Percentiles rank a stretch among this genome's conserved stretches.
Conservation (phyloP, 1,140 invertebrate genomes). For the Saccostrea echinata region DNA sequence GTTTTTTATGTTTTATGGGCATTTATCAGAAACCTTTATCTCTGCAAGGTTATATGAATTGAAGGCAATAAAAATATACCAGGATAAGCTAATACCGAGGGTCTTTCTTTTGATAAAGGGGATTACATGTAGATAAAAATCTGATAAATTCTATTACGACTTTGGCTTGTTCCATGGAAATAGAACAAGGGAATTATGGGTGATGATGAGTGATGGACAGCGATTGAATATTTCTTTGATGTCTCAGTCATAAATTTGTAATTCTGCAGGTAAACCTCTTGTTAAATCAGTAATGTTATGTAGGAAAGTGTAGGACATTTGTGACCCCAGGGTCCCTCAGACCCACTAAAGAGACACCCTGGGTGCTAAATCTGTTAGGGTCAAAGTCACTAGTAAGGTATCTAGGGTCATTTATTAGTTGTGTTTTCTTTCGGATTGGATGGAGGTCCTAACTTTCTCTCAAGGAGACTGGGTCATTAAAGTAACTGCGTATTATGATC, state of each 20-base stretch:
- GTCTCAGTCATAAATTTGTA: constrained; percentile 32
- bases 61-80: constrained; percentile 22
- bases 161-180: background rate
- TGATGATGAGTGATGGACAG: constrained; percentile 4
- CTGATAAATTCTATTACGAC: constrained; percentile 22
- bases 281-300: constrained; percentile 12
- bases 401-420: background rate
- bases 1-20: background rate
- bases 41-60: constrained; percentile 18
- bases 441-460: constrained; percentile 1
- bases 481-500: constrained; percentile 6
- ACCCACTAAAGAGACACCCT: constrained; percentile 3
- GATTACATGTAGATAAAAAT: constrained; percentile 19
- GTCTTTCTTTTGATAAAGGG: constrained; percentile 7
- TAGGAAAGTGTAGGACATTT: background rate
- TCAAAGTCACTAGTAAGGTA: background rate
- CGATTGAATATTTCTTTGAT: constrained; percentile 12
- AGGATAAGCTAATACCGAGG: background rate
- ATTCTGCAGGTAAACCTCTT: constrained; percentile 15
- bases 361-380: constrained; percentile 4
- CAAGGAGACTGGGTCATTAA: constrained; percentile 27
- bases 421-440: background rate
- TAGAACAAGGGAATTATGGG: constrained; percentile 9
- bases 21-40: constrained; percentile 11
- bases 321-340: constrained; percentile 6